Percentiles rank a stretch among this genome's conserved stretches.
phyloP scores from a whole-genome alignment of 2,888 invertebrate genomes.

The Cartodere bifasciata region DNA sequence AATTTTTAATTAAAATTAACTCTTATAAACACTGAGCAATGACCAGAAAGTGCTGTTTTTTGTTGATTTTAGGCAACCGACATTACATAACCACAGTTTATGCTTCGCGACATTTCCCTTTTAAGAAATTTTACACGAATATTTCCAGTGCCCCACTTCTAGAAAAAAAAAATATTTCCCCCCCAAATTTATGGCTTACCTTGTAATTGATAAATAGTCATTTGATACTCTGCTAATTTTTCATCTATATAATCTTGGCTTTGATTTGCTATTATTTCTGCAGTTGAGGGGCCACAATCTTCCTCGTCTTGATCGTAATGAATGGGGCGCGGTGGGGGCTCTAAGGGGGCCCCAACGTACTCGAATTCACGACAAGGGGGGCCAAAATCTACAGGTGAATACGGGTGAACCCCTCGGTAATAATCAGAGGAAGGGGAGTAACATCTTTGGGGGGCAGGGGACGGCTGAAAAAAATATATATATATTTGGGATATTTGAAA shows the following conservation, averaged over 20 bases:
- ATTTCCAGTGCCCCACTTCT: too few species aligned
- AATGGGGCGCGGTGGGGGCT: constrained; percentile 44
- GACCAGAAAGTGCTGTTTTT: too few species aligned
- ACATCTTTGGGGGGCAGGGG: constrained; percentile 41
- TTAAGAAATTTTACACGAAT: too few species aligned
- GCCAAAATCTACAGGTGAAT: constrained; percentile 26
- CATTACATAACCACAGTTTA: too few species aligned
- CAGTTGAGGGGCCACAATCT: constrained; percentile 72
- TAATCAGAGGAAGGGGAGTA: constrained; percentile 27
- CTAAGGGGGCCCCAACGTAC: constrained; percentile 63
- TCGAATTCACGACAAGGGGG: constrained; percentile 48
- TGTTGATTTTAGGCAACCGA: too few species aligned
- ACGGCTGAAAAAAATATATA: constrained; percentile 31
- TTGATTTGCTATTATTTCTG: constrained; percentile 85
- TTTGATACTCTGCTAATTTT: constrained; percentile 85
- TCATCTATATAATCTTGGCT: constrained; percentile 92
- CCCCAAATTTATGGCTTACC: too few species aligned
- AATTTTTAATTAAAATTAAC: too few species aligned
- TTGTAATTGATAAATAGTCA: constrained; percentile 81
- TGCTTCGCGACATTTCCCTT: too few species aligned
- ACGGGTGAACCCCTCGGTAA: constrained; percentile 22
- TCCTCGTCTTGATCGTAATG: constrained; percentile 47
- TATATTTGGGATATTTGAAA: too few species aligned
- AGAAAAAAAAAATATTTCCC: too few species aligned
- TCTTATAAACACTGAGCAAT: too few species aligned